Percentiles rank a stretch among this genome's conserved stretches.
Evolutionary conservation across 2,113 vertebrate species (phyloP).

Genomic region (Planiliza haematocheilus): DNA sequence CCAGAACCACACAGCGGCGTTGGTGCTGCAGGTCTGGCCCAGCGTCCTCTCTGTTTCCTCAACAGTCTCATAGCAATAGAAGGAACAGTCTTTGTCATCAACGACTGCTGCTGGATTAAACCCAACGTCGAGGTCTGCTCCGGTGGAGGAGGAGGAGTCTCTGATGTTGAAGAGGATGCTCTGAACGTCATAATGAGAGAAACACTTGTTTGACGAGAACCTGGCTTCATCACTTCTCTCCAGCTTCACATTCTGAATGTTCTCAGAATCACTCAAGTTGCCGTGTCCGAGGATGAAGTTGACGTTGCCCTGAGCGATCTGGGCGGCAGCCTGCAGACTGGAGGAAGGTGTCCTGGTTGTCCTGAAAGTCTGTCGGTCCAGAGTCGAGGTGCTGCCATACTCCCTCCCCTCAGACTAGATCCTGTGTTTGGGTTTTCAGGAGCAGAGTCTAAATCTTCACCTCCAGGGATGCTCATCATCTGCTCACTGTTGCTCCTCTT

Average conservation of each 20-base stretch:
- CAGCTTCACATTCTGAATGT: neutral
- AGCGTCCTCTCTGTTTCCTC: conserved; percentile 9
- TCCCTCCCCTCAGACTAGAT: too few species aligned
- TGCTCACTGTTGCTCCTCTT: too few species aligned
- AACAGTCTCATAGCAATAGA: conserved; percentile 3
- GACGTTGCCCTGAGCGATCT: neutral
- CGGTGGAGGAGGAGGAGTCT: neutral
- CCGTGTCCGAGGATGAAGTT: neutral
- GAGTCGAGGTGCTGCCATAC: too few species aligned
- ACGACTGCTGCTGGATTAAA: neutral
- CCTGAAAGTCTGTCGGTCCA: too few species aligned
- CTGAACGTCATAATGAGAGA: conserved; percentile 33
- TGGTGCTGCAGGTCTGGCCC: neutral
- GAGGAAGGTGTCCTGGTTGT: too few species aligned
- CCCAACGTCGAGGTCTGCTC: neutral
- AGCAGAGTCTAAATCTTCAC: too few species aligned
- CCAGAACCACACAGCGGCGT: neutral
- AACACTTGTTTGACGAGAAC: neutral
- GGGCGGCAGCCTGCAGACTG: too few species aligned
- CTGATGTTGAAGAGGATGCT: conserved; percentile 11
- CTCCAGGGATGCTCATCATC: too few species aligned
- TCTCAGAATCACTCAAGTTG: neutral
- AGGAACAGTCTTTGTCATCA: neutral
- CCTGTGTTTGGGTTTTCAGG: too few species aligned
- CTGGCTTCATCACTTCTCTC: neutral